A percentile compares a stretch with the other conserved stretches of the same genome.
phyloP scores from a whole-genome alignment of 23 tunicate genomes.

The Phallusia fumigata region DNA sequence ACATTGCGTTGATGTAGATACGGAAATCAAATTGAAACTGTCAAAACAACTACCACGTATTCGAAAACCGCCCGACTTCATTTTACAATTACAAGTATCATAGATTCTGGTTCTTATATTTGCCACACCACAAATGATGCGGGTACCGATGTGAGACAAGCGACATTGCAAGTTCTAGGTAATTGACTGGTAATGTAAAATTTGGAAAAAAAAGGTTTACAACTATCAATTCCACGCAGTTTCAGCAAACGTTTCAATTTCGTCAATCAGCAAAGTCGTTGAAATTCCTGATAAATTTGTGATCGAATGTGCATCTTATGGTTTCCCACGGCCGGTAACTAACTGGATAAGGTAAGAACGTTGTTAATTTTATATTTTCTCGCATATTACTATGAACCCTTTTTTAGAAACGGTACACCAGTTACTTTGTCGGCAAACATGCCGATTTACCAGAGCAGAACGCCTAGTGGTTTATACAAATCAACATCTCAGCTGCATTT shows the following conservation, averaged over 20 bases:
- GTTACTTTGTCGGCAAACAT: neutral
- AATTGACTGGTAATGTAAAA: neutral
- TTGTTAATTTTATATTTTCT: no score
- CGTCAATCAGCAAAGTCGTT: neutral
- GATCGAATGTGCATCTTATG: neutral
- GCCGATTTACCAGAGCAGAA: neutral
- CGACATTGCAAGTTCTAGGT: neutral
- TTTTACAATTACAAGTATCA: neutral
- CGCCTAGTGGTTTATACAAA: neutral
- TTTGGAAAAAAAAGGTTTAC: neutral
- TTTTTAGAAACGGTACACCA: neutral
- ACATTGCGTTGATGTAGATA: neutral
- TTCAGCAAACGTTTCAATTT: neutral
- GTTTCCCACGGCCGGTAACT: neutral
- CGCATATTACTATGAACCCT: neutral
- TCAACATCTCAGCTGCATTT: neutral
- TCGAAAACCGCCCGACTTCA: neutral
- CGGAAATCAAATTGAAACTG: neutral
- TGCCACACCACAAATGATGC: neutral
- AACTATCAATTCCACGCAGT: neutral
- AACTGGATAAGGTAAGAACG: neutral
- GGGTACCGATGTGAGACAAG: neutral
- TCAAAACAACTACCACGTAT: neutral
- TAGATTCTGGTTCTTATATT: neutral
- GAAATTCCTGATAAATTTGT: neutral